Evolutionary conservation across 1,140 invertebrate species (phyloP).

Genomic region (Arctopsyche grandis): DNA sequence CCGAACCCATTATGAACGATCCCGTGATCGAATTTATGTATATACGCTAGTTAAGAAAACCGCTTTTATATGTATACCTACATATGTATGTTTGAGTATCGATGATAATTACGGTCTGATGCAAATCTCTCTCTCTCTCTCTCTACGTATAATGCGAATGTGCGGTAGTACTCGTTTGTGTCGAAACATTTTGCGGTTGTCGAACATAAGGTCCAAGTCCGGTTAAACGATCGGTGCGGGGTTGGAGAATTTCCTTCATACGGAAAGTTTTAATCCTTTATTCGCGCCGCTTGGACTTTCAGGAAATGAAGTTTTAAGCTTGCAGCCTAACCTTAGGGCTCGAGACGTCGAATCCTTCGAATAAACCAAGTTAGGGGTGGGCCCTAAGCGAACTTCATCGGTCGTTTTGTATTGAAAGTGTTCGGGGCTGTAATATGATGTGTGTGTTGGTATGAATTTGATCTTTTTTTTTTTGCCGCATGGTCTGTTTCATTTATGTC

Average conservation of each 20-base stretch:
- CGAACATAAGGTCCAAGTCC: not conserved
- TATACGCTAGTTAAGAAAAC: not conserved
- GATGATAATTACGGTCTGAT: not conserved
- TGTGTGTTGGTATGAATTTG: no score
- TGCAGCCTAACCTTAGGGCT: slow-evolving; percentile 52
- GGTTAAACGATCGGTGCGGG: not conserved
- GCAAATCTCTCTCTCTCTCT: not conserved
- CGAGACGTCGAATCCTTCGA: slow-evolving; percentile 25
- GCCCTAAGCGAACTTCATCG: slow-evolving; percentile 3
- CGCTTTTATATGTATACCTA: no score
- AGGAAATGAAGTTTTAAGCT: slow-evolving; percentile 56
- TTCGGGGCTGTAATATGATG: not conserved
- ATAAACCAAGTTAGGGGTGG: slow-evolving; percentile 40
- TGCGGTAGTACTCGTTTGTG: not conserved
- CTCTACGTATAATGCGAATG: not conserved
- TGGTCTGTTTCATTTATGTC: not conserved
- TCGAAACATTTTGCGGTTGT: slow-evolving; percentile 9
- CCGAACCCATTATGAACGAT: not conserved
- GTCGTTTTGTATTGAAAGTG: not conserved
- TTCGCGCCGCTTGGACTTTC: slow-evolving; percentile 49
- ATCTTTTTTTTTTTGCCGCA: no score
- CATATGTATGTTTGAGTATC: no score
- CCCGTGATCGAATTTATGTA: not conserved
- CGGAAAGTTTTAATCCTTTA: slow-evolving; percentile 55
- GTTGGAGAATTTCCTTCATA: slow-evolving; percentile 30